Conservation (phyloP, 2,888 invertebrate species). For the Mesodorylaimus sp. region DNA sequence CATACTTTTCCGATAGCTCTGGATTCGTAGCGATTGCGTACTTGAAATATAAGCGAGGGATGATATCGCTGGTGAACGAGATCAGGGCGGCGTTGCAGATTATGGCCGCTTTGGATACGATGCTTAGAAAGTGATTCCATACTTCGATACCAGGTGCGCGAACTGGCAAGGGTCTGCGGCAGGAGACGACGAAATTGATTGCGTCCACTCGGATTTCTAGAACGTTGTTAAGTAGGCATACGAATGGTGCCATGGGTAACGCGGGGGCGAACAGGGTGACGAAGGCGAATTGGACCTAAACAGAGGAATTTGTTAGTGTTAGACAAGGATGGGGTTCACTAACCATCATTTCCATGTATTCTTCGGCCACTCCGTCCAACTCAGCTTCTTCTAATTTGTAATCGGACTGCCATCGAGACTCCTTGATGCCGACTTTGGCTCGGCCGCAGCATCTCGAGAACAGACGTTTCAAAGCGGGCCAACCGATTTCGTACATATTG, state of each 20-base stretch:
- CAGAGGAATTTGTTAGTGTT: too few species aligned
- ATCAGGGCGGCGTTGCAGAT: slow-evolving; percentile 89
- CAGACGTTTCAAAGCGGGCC: not conserved
- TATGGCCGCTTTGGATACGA: slow-evolving; percentile 71
- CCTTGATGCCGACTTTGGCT: too few species aligned
- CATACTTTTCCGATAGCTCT: not conserved
- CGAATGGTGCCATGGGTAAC: slow-evolving; percentile 38
- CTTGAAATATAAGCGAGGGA: slow-evolving; percentile 67
- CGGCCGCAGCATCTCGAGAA: too few species aligned
- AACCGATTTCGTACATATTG: not conserved
- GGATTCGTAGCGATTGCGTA: too few species aligned
- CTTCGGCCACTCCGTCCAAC: slow-evolving; percentile 45
- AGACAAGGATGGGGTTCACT: too few species aligned
- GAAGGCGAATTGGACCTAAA: slow-evolving; percentile 91
- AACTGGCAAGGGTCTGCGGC: slow-evolving; percentile 49
- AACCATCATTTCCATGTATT: slow-evolving; percentile 88
- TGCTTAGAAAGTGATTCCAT: slow-evolving; percentile 51
- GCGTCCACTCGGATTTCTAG: slow-evolving; percentile 85
- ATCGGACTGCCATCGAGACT: not conserved
- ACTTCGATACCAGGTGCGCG: slow-evolving; percentile 5
- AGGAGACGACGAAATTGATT: too few species aligned
- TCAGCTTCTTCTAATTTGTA: not conserved
- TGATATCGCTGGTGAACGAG: slow-evolving; percentile 85
- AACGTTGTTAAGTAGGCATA: slow-evolving; percentile 78
- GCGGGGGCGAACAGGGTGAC: slow-evolving; percentile 77